Evolutionary conservation across 1,140 invertebrate genomes (phyloP), one percentile per base, ranked within the genome.

Genomic region (Helicoverpa zea): DNA sequence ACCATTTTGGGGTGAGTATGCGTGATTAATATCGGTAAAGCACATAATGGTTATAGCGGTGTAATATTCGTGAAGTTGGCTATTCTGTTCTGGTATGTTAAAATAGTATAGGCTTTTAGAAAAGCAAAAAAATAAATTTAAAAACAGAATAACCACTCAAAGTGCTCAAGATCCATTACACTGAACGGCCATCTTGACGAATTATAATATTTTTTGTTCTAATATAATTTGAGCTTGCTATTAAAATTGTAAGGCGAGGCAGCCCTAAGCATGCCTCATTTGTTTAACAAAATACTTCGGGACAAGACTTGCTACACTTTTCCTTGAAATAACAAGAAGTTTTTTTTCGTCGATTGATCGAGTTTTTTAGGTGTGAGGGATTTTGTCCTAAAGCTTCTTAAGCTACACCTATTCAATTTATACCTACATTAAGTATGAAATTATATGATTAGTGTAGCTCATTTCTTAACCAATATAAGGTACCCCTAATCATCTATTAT

Each of bases 231-330:
- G 23, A 16, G 13, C 30, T 43, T 47, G n/a, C 29, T 12, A 11
- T 35, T 35, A 73, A 16, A 43, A 7, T 35, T 43, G 13, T 73
- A 73, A 75, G 12, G 13, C 58, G 18, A 10, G 74, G 4, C 59
- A 76, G 35, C 74, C 74, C 74, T 76, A 49, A 29, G 68, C 18
- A 58, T 30, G 35, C 2, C 72, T 81, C 79, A 81, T 81, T 81
- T 81, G 79, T 74, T 74, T 81, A 47, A 81, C 79, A 81, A 81
- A 43, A 81, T 81, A 75, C 79, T 66, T 23, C 47, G 73, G 35
- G 59, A 64, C 74, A 76, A 76, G 74, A 76, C 74, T 76, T 30
- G 68, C 35, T 76, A 64, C 74, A 30, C 13, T 61, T 52, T 43
- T 76, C 51, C 47, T 76, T 63, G 18, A 73, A 73, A 73, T 76